Conservation (phyloP, 2,113 vertebrate species). For the Eubucco bourcierii region DNA sequence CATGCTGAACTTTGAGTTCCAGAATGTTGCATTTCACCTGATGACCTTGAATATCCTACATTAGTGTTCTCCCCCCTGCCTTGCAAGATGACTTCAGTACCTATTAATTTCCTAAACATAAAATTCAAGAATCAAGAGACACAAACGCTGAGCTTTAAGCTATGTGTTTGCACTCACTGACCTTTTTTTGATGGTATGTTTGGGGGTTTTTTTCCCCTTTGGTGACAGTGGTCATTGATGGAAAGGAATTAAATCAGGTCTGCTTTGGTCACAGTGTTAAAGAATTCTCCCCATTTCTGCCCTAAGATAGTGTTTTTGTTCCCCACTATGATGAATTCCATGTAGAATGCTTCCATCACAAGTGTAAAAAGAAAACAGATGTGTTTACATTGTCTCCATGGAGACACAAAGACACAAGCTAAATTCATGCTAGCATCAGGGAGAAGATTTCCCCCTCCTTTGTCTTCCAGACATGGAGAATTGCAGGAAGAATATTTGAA, state of each 20-base stretch:
- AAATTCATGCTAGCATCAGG: not conserved
- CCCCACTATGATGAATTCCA: not conserved
- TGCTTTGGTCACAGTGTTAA: not conserved
- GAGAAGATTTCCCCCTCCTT: conserved; percentile 41
- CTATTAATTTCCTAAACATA: not conserved
- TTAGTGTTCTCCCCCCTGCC: not conserved
- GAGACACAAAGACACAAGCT: conserved; percentile 58
- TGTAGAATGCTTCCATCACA: conserved; percentile 6
- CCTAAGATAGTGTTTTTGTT: not conserved
- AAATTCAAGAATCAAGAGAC: not conserved
- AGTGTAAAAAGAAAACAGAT: conserved; percentile 63
- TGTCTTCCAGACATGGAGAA: conserved; percentile 44
- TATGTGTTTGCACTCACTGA: not conserved
- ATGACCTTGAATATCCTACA: not conserved
- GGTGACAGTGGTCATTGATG: not conserved
- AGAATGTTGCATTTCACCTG: not conserved
- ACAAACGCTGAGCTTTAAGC: not conserved
- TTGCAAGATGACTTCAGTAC: not conserved
- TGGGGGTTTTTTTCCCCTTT: not conserved
- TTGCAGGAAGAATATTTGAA: not conserved
- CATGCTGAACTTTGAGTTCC: not conserved
- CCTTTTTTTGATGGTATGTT: not conserved
- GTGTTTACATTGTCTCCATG: conserved; percentile 71
- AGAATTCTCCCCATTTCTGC: not conserved
- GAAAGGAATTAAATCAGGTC: not conserved